Evolutionary conservation across 2,113 vertebrate genomes (phyloP).

Genomic region (Mirounga angustirostris): DNA sequence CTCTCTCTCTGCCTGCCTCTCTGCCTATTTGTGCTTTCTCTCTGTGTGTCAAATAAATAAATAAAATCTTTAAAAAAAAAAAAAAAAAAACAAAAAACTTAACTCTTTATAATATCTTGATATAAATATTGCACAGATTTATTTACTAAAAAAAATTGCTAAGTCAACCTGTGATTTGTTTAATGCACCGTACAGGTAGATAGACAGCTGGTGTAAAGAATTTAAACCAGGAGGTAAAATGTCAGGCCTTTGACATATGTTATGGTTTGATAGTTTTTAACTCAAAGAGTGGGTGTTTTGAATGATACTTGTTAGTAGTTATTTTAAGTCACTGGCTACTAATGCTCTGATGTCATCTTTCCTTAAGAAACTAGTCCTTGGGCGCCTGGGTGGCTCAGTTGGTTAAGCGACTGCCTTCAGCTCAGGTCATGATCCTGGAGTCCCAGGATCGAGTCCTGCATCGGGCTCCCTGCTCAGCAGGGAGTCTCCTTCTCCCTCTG

Average conservation of each 20-base stretch:
- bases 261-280: conserved; percentile 56
- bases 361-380: conserved; percentile 32
- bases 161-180: neutral
- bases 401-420: too few species aligned
- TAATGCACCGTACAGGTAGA: neutral
- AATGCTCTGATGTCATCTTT: conserved; percentile 49
- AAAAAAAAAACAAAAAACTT: too few species aligned
- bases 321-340: conserved; percentile 28
- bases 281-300: neutral
- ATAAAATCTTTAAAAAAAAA: too few species aligned
- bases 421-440: too few species aligned
- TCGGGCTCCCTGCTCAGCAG: too few species aligned
- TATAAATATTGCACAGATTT: neutral
- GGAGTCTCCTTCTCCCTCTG: too few species aligned
- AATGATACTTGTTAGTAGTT: conserved; percentile 34
- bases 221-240: conserved; percentile 5
- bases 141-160: conserved; percentile 28
- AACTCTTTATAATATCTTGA: conserved; percentile 8
- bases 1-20: too few species aligned
- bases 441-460: too few species aligned
- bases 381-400: too few species aligned
- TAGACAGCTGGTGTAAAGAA: neutral
- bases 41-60: neutral
- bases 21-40: too few species aligned
- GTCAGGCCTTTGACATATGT: neutral